phyloP scores from a whole-genome alignment of 2,888 invertebrate species.

The Agrochola lota region DNA sequence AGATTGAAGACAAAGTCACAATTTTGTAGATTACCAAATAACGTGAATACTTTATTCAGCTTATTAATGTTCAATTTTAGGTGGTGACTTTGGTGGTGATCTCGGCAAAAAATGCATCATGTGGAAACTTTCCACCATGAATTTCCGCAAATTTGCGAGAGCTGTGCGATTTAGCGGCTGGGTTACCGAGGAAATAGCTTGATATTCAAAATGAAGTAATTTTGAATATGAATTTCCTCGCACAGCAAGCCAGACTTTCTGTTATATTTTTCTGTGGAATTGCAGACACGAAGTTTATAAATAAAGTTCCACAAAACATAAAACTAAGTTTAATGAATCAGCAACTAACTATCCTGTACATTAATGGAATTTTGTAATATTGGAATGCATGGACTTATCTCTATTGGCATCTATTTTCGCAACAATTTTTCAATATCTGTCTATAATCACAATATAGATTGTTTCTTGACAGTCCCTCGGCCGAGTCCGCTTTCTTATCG shows the following conservation, averaged over 20 bases:
- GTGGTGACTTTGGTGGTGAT: background rate
- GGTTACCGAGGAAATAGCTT: background rate
- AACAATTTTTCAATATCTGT: conserved; percentile 66
- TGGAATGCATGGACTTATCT: conserved; percentile 30
- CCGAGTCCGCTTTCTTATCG: conserved; percentile 87
- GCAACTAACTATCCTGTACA: background rate
- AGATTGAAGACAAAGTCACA: conserved; percentile 43
- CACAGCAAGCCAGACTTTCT: background rate
- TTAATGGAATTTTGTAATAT: conserved; percentile 26
- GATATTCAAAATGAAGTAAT: background rate
- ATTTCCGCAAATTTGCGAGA: no score
- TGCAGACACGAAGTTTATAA: background rate
- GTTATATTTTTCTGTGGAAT: background rate
- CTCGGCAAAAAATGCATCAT: background rate
- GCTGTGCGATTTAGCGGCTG: background rate
- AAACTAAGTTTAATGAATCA: background rate
- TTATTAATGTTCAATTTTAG: background rate
- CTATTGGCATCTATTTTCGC: conserved; percentile 62
- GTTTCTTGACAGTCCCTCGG: conserved; percentile 82
- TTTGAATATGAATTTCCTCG: background rate
- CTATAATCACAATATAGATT: conserved; percentile 80
- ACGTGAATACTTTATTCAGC: conserved; percentile 12
- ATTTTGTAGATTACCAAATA: conserved; percentile 35
- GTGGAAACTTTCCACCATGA: background rate
- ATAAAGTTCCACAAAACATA: background rate